Percentiles rank a stretch among this genome's conserved stretches.
phyloP scores from a whole-genome alignment of 2,797 vertebrate species.

The Geotrypetes seraphini region DNA sequence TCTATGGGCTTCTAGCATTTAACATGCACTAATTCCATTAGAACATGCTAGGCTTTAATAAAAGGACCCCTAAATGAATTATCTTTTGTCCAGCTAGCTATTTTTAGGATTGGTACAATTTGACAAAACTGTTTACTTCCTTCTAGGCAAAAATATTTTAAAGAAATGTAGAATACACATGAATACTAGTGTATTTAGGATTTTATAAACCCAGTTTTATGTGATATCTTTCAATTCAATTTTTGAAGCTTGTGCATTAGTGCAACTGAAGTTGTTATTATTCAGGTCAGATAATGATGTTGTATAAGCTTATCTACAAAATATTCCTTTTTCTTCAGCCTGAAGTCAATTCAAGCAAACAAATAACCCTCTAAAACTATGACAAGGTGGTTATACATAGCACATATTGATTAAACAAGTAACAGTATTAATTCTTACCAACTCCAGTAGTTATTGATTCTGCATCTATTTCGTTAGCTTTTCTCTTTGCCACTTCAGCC shows the following conservation, averaged over 20 bases:
- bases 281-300: constrained; percentile 19
- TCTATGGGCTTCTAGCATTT: no score
- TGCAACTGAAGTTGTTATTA: background rate
- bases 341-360: constrained; percentile 32
- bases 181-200: no score
- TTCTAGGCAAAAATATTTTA: no score
- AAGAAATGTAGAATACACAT: no score
- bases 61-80: no score
- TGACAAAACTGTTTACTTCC: no score
- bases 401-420: constrained; percentile 48
- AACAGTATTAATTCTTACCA: constrained; percentile 66
- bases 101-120: no score
- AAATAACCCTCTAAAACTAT: constrained; percentile 26
- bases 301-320: constrained; percentile 16
- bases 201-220: no score
- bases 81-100: no score
- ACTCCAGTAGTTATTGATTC: constrained; percentile 60
- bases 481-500: constrained; percentile 86
- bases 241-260: background rate
- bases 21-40: no score
- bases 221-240: no score
- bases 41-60: no score
- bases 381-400: constrained; percentile 43
- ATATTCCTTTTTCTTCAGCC: constrained; percentile 10
- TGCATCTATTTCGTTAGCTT: constrained; percentile 80